Evolutionary conservation across 2,797 vertebrate species (phyloP), one percentile per base, ranked within the genome.

Genomic region (Carduelis carduelis): DNA sequence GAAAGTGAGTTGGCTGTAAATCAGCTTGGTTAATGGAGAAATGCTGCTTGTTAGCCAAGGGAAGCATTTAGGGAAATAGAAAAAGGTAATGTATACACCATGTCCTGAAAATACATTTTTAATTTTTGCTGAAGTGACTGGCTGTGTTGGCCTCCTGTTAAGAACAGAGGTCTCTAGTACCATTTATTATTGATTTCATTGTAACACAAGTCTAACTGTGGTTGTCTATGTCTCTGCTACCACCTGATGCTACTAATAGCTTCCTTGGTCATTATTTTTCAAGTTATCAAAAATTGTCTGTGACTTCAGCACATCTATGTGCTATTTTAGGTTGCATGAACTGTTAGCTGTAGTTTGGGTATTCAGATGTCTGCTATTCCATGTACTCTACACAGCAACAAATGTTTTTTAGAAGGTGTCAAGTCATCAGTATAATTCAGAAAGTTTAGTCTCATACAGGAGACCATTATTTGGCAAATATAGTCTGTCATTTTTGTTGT

Each of bases 1-100:
- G 87, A 96, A 95, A 97, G 85, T 90, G 87, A 96, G 35, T 91
- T 97, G 94, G 91, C 95, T 96, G 87, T 92, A 95, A 53, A 88
- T 93, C 95, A 94, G 35, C 85, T 91, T 94, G 91, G 92, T 96
- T 95, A 95, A 95, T 91, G 89, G 69, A 94, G 91, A 95, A 96
- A 93, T 88, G 76, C 63, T 84, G 47, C 83, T 96, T 96, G 69
- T 92, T 96, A 93, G 94, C 93, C 92, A 95, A 94, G 80, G 80
- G 93, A 94, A 93, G 86, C 82, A 94, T 95, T 96, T 95, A 95
- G 87, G 85, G 85, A 93, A 95, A 60, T 88, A 93, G 89, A 30
- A 91, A 92, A 83, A 87, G 53, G 87, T 96, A 96, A 96, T 90
- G 91, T 84, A 79, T 95, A 79, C 65, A 66, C 76, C 76, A 81